Percentiles rank a stretch among this genome's conserved stretches.
Evolutionary conservation across 2,888 invertebrate genomes (phyloP).

Genomic region (Theodoxus fluviatilis): DNA sequence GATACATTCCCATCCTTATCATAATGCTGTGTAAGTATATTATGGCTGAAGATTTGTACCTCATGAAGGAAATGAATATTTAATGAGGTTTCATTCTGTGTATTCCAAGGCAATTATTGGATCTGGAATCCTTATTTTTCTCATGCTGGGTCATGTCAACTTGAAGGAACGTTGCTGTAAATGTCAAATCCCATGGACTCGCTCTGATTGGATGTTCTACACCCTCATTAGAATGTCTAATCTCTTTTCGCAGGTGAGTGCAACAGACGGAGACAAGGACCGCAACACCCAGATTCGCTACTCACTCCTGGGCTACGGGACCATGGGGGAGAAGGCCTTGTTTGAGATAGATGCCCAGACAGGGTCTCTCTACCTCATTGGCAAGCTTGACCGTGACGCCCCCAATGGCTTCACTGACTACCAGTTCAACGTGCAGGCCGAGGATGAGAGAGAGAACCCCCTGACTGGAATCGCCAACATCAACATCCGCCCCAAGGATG

Average conservation of each 20-base stretch:
- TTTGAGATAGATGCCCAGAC: constrained; percentile 95
- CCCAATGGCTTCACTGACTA: constrained; percentile 85
- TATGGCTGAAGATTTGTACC: too few relatives aligned
- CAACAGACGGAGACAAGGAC: constrained; percentile 94
- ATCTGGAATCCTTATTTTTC: too few relatives aligned
- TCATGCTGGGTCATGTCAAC: too few relatives aligned
- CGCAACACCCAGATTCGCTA: constrained; percentile 94
- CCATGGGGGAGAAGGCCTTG: too few relatives aligned
- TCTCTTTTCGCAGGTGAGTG: constrained; percentile 87
- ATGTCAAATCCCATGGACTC: too few relatives aligned
- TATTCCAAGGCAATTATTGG: too few relatives aligned
- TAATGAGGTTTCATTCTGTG: too few relatives aligned
- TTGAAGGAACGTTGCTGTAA: too few relatives aligned
- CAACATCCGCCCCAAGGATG: constrained; percentile 94
- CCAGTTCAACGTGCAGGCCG: constrained; percentile 62
- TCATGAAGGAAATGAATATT: too few relatives aligned
- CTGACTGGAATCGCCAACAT: constrained; percentile 92
- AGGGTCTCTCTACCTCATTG: constrained; percentile 92
- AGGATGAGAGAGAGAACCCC: constrained; percentile 55
- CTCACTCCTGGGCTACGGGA: constrained; percentile 50
- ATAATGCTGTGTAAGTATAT: too few relatives aligned
- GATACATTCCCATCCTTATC: too few relatives aligned
- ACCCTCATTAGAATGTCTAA: not conserved
- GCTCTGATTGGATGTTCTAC: not conserved
- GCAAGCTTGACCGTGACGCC: constrained; percentile 92